Evolutionary conservation across 2,888 invertebrate species (phyloP), one percentile per base, ranked within the genome.

Genomic region (Eupithecia pulchellata): DNA sequence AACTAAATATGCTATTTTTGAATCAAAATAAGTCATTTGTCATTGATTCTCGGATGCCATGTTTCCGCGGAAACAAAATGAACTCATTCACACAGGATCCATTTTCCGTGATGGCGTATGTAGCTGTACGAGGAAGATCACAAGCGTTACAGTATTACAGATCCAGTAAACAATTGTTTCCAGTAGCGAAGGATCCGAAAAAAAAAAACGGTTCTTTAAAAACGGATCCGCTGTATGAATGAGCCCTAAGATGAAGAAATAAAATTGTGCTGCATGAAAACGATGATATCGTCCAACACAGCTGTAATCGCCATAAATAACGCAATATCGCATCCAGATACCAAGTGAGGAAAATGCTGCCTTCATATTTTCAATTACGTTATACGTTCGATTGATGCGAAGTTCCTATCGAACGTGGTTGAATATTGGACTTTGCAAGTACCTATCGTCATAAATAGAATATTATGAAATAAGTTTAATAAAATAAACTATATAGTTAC

Each of bases 261-360:
- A 64, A 52, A 62, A 42, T 27, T 29, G 27, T 64, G 32, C 64
- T 14, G 30, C 30, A 55, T 34, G 11, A 64, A 67, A 29, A 29
- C 30, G 17, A 5, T 29, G 42, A 69, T 67, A 75, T 74, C 60
- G 25, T 62, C 14, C 39, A 72, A 72, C 57, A 65, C 55, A 69
- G 63, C 61, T 62, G 69, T 64, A 67, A 60, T 39, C 29, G 29
- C 36, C 36, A 57, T 72, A 72, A 79, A 76, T 77, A 75, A 82
- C 77, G 66, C 75, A 76, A 81, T 79, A 82, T 79, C 76, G 78
- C 77, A 81, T 77, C 66, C 73, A 64, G 72, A 73, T 74, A 69
- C 72, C 55, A 73, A 64, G 58, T 60, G 65, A 52, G 74, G 71
- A 68, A 79, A 76, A 69, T 58, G 58, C 64, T 70, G 66, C 65